Evolutionary conservation across 2,113 vertebrate species (phyloP).

Genomic region (Pachyramphus minor): DNA sequence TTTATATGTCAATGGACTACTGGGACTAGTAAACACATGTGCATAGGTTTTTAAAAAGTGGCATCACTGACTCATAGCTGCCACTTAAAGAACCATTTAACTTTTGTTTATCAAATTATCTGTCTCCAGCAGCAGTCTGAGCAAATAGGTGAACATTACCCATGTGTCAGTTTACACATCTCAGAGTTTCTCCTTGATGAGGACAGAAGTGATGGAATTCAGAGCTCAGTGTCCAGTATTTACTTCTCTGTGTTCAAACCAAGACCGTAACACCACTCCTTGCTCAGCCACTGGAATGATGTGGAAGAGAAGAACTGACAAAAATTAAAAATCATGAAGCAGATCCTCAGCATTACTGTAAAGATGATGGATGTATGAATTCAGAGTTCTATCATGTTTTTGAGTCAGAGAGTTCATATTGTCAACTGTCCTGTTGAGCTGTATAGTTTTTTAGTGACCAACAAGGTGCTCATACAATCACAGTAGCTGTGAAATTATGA

Average conservation of each 20-base stretch:
- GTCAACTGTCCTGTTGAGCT: neutral
- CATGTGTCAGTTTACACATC: too few relatives aligned
- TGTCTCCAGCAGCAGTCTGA: neutral
- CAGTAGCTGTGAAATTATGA: neutral
- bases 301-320: neutral
- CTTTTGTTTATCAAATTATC: neutral
- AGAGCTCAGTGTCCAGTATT: neutral
- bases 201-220: neutral
- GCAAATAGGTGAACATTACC: neutral
- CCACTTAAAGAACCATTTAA: neutral
- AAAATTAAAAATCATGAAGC: neutral
- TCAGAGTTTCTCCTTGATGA: fast-evolving
- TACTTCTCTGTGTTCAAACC: neutral
- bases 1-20: neutral
- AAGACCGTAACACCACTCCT: neutral
- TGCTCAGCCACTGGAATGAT: neutral
- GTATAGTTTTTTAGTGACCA: neutral
- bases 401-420: neutral
- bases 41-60: neutral
- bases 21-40: neutral
- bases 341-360: neutral
- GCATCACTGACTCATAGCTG: neutral
- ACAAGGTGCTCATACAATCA: neutral
- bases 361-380: neutral
- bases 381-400: neutral